A percentile compares a stretch with the other conserved stretches of the same genome.
Conservation (phyloP, 2,888 invertebrate genomes). For the Melieria omissa region DNA sequence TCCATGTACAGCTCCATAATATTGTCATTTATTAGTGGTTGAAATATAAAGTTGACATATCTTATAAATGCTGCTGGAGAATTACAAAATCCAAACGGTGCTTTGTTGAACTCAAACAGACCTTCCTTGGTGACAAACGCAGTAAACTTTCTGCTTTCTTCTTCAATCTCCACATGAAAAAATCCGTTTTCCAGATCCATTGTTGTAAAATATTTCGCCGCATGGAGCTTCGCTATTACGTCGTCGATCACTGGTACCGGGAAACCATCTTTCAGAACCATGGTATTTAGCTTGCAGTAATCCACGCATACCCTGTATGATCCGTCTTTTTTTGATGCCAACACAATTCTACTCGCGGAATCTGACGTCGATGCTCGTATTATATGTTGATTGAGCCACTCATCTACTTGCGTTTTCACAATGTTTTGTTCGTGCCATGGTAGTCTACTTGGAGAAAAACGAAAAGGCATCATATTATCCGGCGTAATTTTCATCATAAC, state of each 20-base stretch:
- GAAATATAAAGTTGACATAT: no score
- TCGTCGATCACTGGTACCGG: constrained; percentile 49
- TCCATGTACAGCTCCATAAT: constrained; percentile 3
- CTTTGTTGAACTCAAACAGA: constrained; percentile 24
- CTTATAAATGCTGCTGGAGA: no score
- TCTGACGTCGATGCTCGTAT: no score
- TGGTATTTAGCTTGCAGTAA: constrained; percentile 46
- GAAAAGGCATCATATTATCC: background rate
- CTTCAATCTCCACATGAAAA: constrained; percentile 31
- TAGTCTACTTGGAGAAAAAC: background rate
- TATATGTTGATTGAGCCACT: background rate
- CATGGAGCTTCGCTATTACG: constrained; percentile 14
- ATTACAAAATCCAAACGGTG: no score
- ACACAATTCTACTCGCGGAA: no score
- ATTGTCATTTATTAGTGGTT: background rate
- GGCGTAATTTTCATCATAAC: constrained; percentile 1
- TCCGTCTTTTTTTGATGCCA: constrained; percentile 6
- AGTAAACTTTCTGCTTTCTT: constrained; percentile 27
- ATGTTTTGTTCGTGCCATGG: constrained; percentile 2
- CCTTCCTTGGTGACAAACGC: constrained; percentile 24
- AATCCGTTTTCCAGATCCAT: background rate
- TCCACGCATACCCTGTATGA: constrained; percentile 11
- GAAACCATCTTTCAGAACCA: constrained; percentile 56
- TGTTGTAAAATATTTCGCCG: background rate
- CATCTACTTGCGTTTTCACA: constrained; percentile 10